Conservation (phyloP, 2,888 invertebrate species). For the Leptopilina drosophilae region DNA sequence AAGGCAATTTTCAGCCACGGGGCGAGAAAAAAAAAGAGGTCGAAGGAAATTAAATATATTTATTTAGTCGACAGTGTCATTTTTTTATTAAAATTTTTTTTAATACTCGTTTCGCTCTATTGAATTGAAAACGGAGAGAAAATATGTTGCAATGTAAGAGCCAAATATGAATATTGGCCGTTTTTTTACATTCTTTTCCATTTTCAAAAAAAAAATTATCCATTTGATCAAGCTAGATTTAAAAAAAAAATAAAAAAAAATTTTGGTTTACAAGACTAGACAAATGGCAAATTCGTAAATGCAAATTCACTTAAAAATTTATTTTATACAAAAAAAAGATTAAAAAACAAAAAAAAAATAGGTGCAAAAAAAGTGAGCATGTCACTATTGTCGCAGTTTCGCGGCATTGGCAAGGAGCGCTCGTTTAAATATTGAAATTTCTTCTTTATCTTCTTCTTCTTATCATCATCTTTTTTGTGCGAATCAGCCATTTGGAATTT, state of each 20-base stretch:
- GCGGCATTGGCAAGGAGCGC: constrained; percentile 39
- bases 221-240: no score
- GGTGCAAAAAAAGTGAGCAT: constrained; percentile 8
- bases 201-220: no score
- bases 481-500: constrained; percentile 36
- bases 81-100: neutral
- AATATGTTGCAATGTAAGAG: constrained; percentile 5
- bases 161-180: neutral
- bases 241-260: neutral
- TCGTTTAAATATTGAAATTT: constrained; percentile 28
- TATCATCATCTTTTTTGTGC: neutral
- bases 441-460: neutral
- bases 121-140: neutral
- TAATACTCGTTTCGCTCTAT: neutral
- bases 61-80: constrained; percentile 10
- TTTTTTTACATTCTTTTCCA: neutral
- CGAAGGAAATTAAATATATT: constrained; percentile 12
- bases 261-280: constrained; percentile 30
- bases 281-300: constrained; percentile 25
- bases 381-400: constrained; percentile 36
- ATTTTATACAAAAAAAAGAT: neutral
- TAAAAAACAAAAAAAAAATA: no score
- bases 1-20: no score
- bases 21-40: no score
- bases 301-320: neutral